A percentile compares a stretch with the other conserved stretches of the same genome.
These are phyloP conservation scores for Neodontobutis hainanensis DNA, from an alignment of 2,113 vertebrate genomes.

Conservation along the genomic window DNA sequence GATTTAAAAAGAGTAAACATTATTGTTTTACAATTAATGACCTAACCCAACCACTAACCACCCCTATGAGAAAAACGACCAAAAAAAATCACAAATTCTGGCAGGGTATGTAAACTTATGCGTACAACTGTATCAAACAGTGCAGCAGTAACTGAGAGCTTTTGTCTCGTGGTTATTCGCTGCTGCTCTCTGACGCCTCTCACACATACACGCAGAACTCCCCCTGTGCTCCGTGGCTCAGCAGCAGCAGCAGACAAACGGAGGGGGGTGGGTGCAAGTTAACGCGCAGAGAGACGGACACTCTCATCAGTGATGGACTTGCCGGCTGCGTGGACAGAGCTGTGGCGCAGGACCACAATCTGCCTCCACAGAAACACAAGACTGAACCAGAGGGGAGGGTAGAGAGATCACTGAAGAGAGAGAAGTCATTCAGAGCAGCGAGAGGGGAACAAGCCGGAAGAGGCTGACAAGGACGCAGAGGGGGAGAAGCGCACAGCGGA, in stretches of 20 bases:
- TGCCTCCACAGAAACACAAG: conserved; percentile 25
- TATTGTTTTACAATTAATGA: too few species aligned
- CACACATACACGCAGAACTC: conserved; percentile 21
- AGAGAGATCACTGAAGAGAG: conserved; percentile 51
- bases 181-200: conserved; percentile 12
- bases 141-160: background rate
- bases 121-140: background rate
- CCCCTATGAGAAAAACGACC: background rate
- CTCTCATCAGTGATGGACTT: conserved; percentile 67
- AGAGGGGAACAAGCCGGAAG: conserved; percentile 53
- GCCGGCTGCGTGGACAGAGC: conserved; percentile 63
- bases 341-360: conserved; percentile 63
- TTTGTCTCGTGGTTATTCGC: background rate
- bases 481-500: conserved; percentile 38
- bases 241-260: conserved; percentile 55
- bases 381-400: background rate
- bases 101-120: background rate
- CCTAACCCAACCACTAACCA: too few species aligned
- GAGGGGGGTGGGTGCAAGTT: conserved; percentile 52
- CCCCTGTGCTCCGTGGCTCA: conserved; percentile 31
- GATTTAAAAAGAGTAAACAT: too few species aligned
- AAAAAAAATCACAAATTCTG: too few species aligned
- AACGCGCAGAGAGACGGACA: conserved; percentile 53
- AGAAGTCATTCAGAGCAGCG: conserved; percentile 57
- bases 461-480: conserved; percentile 58